Evolutionary conservation across 2,888 invertebrate species (phyloP), one percentile per base, ranked within the genome.

Genomic region (Clivina fossor): DNA sequence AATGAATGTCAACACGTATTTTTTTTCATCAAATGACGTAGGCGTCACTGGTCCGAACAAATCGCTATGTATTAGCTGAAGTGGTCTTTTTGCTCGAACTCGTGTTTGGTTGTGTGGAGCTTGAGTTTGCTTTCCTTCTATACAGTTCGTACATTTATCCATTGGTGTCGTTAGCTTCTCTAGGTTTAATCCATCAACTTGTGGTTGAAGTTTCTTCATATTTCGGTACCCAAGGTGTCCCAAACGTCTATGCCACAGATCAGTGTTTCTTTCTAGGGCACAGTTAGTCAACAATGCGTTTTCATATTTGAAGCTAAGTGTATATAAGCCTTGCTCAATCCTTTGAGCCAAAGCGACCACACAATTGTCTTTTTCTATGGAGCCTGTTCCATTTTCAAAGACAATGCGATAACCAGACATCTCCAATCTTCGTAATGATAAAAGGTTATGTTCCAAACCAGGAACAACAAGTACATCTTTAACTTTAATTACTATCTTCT

Each of bases 11-110:
- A 56, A 20, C 8, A 54, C 15, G 18, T 57, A 57, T 22, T 16
- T 53, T 19, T 59, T 48, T 5, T 50, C 58, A 28, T 65, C 64
- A 9, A 57, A 40, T 1, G 65, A 62, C n/a, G 20, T 53, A n/a
- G 65, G 64, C 3, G 20, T 51, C 2, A 66, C 56, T 3, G 63
- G 64, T 4, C 65, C 63, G 26, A 59, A 19, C 1, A 65, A 15
- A 47, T 66, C 66, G 38, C 62, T 64, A 13, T 65, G 65, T 1
- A 65, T 30, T 15, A 63, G 38, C 33, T 63, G 40, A 0, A 63
- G 35, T 4, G 62, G 62, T 7, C 62, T 35, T 19, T 18, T 60
- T 16, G 63, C 51, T 54, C 62, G 49, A 11, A 15, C 24, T 20
- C 60, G 40, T 43, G 49, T n/a, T 37, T 58, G 20, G n/a, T 61